A percentile compares a stretch with the other conserved stretches of the same genome.
These are phyloP conservation scores for Coreius guichenoti DNA, from an alignment of 2,797 vertebrate species.

Conservation along the genomic window DNA sequence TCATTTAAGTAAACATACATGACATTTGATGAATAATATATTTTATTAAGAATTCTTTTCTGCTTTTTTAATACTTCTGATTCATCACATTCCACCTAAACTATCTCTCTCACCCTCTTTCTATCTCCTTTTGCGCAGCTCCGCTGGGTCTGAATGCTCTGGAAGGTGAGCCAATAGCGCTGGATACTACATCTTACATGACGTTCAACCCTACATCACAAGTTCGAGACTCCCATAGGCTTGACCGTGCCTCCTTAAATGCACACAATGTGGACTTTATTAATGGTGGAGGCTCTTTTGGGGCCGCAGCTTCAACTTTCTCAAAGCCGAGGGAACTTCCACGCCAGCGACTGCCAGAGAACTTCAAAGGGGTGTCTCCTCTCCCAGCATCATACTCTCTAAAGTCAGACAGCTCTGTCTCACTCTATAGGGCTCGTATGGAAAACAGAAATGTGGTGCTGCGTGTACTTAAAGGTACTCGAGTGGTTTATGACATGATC, in stretches of 20 bases:
- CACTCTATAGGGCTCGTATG: conserved; percentile 80
- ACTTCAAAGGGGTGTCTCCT: conserved; percentile 77
- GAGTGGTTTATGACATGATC: not conserved
- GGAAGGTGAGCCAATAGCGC: conserved; percentile 81
- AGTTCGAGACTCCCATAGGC: conserved; percentile 55
- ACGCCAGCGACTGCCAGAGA: conserved; percentile 78
- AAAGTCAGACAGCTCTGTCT: conserved; percentile 69
- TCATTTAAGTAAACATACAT: not conserved
- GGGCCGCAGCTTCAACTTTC: not conserved
- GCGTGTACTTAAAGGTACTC: conserved; percentile 78
- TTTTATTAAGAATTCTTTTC: not conserved
- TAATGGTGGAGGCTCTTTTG: conserved; percentile 21
- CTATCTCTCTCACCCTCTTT: not conserved
- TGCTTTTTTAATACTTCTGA: not conserved
- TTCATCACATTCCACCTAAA: conserved; percentile 2
- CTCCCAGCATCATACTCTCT: conserved; percentile 74
- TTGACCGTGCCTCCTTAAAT: not conserved
- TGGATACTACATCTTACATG: conserved; percentile 74
- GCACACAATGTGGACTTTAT: conserved; percentile 35
- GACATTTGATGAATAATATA: not conserved
- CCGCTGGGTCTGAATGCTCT: conserved; percentile 77
- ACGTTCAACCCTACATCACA: conserved; percentile 68
- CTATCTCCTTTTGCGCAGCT: conserved; percentile 64
- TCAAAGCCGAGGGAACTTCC: conserved; percentile 70
- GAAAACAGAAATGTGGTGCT: conserved; percentile 82